Evolutionary conservation across 1,140 invertebrate genomes (phyloP), one percentile per base, ranked within the genome.

Genomic region (Neodiprion fabricii): DNA sequence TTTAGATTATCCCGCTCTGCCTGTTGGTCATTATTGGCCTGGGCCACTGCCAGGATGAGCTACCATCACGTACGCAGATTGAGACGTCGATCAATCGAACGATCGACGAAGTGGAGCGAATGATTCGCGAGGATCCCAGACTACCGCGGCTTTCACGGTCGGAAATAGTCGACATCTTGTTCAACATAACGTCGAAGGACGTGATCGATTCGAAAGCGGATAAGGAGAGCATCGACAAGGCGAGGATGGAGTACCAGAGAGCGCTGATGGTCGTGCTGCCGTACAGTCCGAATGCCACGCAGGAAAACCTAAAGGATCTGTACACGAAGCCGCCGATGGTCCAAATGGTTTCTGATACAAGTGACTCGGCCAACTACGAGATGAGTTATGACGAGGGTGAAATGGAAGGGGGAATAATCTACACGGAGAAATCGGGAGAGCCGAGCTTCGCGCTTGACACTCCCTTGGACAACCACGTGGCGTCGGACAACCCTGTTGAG

Each of bases 151-250:
- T 93, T 12, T 89, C 87, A 3, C 83, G 91, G 75, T 84, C 87
- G 9, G 90, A 93, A 76, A 93, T 93, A 67, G 81, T 92, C 4
- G 85, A 90, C 47, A 87, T 92, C 48, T 81, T 93, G 11, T 86
- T 90, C 71, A 91, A 92, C 69, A 92, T 92, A 72, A 89, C 89
- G 61, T 85, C 88, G 2, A 89, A 90, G 79, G 90, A 91, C 12
- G 81, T 89, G 80, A 17, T 61, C 11, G 79, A 87, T 0, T 78
- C 83, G 66, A 83, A 87, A 9, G 79, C 85, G 7, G 85, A 87
- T 23, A 83, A 87, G 10, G 87, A 86, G 11, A 79, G 83, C 28
- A 84, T 87, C 17, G 82, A 87, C 28, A 79, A 88, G 82, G 84
- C 87, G 1, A 84, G 84, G 50, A 85, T 87, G 23, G 85, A 91